Conservation (phyloP, 1,140 invertebrate species). For the Paramacrobiotus metropolitanus region DNA sequence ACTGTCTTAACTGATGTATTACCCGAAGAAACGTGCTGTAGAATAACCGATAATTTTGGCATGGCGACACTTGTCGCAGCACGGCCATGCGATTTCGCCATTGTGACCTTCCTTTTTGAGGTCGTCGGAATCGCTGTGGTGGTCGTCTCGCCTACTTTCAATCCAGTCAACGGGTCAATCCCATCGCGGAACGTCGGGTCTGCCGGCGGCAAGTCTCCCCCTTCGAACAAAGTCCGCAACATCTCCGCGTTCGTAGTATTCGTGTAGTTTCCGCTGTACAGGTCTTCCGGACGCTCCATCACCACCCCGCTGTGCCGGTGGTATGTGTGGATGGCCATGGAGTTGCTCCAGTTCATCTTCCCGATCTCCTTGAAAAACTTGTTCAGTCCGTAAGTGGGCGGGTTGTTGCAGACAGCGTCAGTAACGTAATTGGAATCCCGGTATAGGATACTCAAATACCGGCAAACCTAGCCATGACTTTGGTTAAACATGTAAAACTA, state of each 20-base stretch:
- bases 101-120: too few relatives aligned
- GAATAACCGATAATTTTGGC: too few relatives aligned
- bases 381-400: not conserved
- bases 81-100: too few relatives aligned
- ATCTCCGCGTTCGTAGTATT: not conserved
- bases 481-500: too few relatives aligned
- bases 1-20: too few relatives aligned
- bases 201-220: not conserved
- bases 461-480: not conserved
- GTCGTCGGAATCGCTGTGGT: too few relatives aligned
- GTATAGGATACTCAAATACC: not conserved
- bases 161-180: not conserved
- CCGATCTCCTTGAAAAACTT: not conserved
- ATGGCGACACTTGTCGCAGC: too few relatives aligned
- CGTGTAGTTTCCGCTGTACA: not conserved
- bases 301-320: not conserved
- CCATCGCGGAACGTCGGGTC: not conserved
- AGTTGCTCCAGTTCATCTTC: not conserved
- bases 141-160: too few relatives aligned
- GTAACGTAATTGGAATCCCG: not conserved
- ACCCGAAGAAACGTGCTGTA: too few relatives aligned
- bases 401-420: constrained; percentile 1
- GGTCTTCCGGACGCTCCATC: not conserved
- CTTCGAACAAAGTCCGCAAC: not conserved
- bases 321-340: not conserved